Conservation (phyloP, 2,797 vertebrate genomes). For the Acanthornis magna region DNA sequence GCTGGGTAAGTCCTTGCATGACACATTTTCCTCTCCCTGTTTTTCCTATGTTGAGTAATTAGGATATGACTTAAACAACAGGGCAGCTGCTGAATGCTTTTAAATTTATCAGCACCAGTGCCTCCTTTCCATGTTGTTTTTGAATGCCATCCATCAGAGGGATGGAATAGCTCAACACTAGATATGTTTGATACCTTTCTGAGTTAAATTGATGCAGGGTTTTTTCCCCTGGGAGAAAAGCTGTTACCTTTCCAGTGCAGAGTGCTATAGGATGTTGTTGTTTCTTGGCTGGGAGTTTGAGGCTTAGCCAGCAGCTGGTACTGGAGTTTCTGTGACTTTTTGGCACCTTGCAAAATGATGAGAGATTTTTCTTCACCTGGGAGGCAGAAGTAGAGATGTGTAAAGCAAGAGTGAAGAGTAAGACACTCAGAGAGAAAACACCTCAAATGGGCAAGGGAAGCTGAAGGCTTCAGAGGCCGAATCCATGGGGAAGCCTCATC, state of each 20-base stretch:
- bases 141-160: not conserved
- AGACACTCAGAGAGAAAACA: not conserved
- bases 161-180: not conserved
- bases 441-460: not conserved
- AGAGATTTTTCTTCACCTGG: not conserved
- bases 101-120: not conserved
- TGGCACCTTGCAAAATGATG: not conserved
- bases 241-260: not conserved
- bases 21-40: not conserved
- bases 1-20: conserved; percentile 67
- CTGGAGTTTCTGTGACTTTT: not conserved
- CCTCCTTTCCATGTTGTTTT: not conserved
- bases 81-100: not conserved
- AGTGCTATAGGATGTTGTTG: not conserved
- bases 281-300: not conserved
- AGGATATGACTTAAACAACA: not conserved
- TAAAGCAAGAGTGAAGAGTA: not conserved
- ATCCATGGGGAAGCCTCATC: not conserved
- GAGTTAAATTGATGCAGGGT: not conserved
- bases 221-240: not conserved
- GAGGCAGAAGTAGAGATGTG: not conserved
- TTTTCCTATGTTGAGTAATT: not conserved
- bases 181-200: not conserved
- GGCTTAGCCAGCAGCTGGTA: not conserved
- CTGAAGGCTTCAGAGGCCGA: not conserved